Evolutionary conservation across 2,888 invertebrate species (phyloP), one percentile per base, ranked within the genome.

Genomic region (Agrotis puta): DNA sequence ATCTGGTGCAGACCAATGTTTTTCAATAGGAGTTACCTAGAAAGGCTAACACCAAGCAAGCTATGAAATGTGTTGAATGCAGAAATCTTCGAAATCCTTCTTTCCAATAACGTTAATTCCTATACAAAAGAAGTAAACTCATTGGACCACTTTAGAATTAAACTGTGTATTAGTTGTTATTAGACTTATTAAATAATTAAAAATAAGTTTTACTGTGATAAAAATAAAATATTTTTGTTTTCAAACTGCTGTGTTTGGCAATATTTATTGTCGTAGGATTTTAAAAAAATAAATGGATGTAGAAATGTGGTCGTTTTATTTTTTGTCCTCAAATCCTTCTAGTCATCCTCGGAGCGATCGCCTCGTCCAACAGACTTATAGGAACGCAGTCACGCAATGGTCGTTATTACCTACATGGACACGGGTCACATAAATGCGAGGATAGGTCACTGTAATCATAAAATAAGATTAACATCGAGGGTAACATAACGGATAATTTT

Each of bases 151-250:
- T 59, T 50, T 24, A 59, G 6, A 48, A 57, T 57, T 13, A 58
- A 33, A 57, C 3, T 13, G 33, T 45, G 58, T 47, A 22, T 56
- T 67, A 59, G 18, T 74, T 76, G 64, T 74, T 83, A 48, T 56
- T 68, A 56, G 14, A 58, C 63, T 50, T 58, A 64, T 53, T 57
- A 45, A 57, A 22, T 74, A 65, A 27, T 79, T 75, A 73, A 43
- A 33, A 45, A 50, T 82, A 75, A 79, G 68, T 22, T 66, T 74
- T 83, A 81, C 88, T 89, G 88, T 88, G 88, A 89, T 89, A 88
- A 85, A 79, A 79, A 53, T 39, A 66, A 79, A 81, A 68, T 67
- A 69, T 70, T 80, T 70, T 79, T 79, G 72, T 78, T 81, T 84
- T 76, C 62, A 72, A 64, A 63, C 80, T 83, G 75, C 83, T 85